Evolutionary conservation across 2,888 invertebrate species (phyloP), one percentile per base, ranked within the genome.

Genomic region (Mythimna ferrago): DNA sequence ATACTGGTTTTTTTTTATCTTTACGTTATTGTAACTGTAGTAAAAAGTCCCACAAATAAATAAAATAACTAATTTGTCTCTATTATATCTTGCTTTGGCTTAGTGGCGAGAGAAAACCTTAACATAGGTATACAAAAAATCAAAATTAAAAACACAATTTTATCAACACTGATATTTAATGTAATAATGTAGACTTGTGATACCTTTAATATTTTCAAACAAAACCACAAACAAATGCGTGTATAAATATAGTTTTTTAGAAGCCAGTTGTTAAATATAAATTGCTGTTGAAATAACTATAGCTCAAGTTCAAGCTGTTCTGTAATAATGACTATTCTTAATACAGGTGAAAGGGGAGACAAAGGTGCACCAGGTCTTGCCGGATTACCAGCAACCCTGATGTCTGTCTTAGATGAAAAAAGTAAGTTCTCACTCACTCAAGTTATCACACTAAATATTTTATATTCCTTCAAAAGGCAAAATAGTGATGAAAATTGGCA

Each of bases 301-400:
- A 26, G 56, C 0, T 56, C 4, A 10, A 26, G 10, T 67, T 44
- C 9, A 51, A 63, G 4, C 14, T 2, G 9, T n/a, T 16, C 2
- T 6, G 6, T n/a, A 16, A 21, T 7, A 44, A 32, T 11, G 41
- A 2, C 2, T n/a, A 6, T 44, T 16, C 3, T 51, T 35, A 81
- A 85, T 41, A 5, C 51, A 87, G 98, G 98, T 80, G 97, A 97
- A 0, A 93, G 92, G 54, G 98, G 98, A 44, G 91, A 94, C 16
- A 97, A 96, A 87, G 98, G 98, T 66, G 97, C 97, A 71, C 97
- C 97, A 75, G 99, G 99, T n/a, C 93, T 97, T 62, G 97, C 97
- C 35, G 99, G 99, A 7, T 96, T 97, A 68, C 97, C 98, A 58
- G 98, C 98, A 14, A 97, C 97, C 65, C 73, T 95, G 48, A 87